A percentile compares a stretch with the other conserved stretches of the same genome.
Conservation (phyloP, 2,113 vertebrate species). For the Syngnathus typhle region DNA sequence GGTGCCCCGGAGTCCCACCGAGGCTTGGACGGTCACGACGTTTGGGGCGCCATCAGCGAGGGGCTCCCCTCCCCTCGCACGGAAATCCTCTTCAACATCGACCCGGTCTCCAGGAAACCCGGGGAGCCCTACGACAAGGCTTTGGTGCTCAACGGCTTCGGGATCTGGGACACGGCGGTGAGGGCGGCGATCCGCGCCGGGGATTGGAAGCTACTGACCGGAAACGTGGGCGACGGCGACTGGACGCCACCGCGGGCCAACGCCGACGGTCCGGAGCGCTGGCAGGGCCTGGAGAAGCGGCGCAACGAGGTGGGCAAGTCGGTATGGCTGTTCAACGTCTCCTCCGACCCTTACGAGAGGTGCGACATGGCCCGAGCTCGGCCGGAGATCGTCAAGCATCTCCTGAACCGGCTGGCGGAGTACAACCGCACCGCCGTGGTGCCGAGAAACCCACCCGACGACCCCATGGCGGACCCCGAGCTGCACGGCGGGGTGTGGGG, state of each 20-base stretch:
- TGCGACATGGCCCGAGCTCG: conserved; percentile 75
- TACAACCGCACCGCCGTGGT: conserved; percentile 84
- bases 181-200: conserved; percentile 82
- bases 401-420: conserved; percentile 77
- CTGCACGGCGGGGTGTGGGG: conserved; percentile 87
- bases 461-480: conserved; percentile 84
- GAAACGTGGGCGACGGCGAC: conserved; percentile 85
- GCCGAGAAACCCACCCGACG: conserved; percentile 81
- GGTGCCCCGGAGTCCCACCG: conserved; percentile 70
- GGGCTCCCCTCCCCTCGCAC: conserved; percentile 77
- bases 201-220: conserved; percentile 88
- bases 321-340: conserved; percentile 90
- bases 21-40: conserved; percentile 80
- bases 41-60: conserved; percentile 85
- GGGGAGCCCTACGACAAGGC: conserved; percentile 77
- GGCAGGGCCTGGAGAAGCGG: conserved; percentile 79
- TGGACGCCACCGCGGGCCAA: conserved; percentile 85
- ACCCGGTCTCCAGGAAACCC: conserved; percentile 85
- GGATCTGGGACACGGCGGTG: conserved; percentile 90
- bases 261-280: conserved; percentile 67
- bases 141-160: conserved; percentile 77
- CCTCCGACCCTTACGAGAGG: conserved; percentile 83
- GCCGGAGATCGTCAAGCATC: conserved; percentile 80
- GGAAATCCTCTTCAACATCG: conserved; percentile 93
- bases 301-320: conserved; percentile 76